Base-by-base conservation (phyloP, 2,888 invertebrate genomes). In the Iselma pallidipennis region DNA sequence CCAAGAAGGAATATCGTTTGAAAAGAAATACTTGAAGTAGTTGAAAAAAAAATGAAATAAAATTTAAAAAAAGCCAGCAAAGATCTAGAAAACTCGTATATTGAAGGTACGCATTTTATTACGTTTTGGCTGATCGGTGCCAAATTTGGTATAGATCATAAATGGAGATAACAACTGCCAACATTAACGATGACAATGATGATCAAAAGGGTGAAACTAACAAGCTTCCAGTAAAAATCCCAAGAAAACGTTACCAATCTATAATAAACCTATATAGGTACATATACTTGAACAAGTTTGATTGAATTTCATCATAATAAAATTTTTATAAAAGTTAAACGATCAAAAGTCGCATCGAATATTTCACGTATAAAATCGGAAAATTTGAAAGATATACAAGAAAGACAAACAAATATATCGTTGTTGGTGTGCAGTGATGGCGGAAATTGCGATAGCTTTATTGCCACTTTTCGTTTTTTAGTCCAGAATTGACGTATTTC, bases 101-200 rank as follows among this genome's bases (percentile, higher is more conserved):
- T 54, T 53, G 37, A 21, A 31, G 33, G 48, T 49, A 45, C 57
- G 31, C 57, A 57, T 53, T 54, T 57, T 57, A 58, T 55, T 49
- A 61, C 55, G 66, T 61, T 61, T 66, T 51, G 59, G 59, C 51
- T 57, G 65, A 67, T 67, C 67, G 67, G 65, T 63, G 67, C 67
- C 65, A 63, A 67, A 65, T 63, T 67, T 63, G 65, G 65, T 56
- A 61, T 49, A 33, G 63, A 55, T 59, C 66, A 55, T 66, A 63
- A 59, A 66, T 61, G 63, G 66, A 49, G 57, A 63, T 58, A 66
- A 61, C 59, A 55, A 61, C 56, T 54, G n/a, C n/a, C n/a, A n/a
- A 55, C 26, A 51, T 37, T 59, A 49, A 53, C 19, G 26, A 45
- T 45, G 49, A 45, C 49, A 49, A 54, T 54, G 49, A 59, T 53